A percentile compares a stretch with the other conserved stretches of the same genome.
Evolutionary conservation across 2,797 vertebrate genomes (phyloP).

Genomic region (Limosa lapponica): DNA sequence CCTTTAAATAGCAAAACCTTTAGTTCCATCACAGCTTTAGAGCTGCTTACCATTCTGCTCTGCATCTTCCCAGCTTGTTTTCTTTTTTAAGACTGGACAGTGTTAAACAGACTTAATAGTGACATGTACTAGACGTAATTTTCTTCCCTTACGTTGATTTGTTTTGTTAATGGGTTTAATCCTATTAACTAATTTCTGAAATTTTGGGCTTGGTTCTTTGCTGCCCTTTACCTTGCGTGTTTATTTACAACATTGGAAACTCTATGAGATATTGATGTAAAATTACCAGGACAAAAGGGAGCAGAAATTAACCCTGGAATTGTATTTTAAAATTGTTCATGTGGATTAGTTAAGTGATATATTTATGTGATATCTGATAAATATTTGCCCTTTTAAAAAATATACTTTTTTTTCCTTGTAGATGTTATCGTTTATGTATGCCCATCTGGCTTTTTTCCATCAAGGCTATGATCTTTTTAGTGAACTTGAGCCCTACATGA

Average conservation of each 20-base stretch:
- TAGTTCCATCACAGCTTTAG: neutral
- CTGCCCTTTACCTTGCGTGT: neutral
- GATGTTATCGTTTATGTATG: constrained; percentile 99
- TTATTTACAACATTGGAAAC: neutral
- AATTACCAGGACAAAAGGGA: neutral
- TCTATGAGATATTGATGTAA: neutral
- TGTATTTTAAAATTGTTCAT: neutral
- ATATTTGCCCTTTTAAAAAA: neutral
- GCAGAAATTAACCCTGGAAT: neutral
- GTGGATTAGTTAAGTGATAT: neutral
- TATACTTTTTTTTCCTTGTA: constrained; percentile 46
- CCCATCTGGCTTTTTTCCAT: constrained; percentile 97
- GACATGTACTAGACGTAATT: neutral
- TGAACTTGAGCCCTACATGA: constrained; percentile 96
- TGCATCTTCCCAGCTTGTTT: neutral
- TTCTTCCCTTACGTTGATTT: neutral
- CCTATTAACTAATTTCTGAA: neutral
- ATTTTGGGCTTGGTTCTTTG: neutral
- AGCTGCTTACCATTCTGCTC: neutral
- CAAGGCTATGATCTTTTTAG: constrained; percentile 98
- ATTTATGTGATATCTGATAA: neutral
- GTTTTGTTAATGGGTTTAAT: neutral
- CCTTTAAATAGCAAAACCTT: neutral
- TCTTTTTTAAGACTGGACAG: neutral
- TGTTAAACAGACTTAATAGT: neutral